Evolutionary conservation across 2,113 vertebrate species (phyloP).

Genomic region (Pollimyrus isidori): DNA sequence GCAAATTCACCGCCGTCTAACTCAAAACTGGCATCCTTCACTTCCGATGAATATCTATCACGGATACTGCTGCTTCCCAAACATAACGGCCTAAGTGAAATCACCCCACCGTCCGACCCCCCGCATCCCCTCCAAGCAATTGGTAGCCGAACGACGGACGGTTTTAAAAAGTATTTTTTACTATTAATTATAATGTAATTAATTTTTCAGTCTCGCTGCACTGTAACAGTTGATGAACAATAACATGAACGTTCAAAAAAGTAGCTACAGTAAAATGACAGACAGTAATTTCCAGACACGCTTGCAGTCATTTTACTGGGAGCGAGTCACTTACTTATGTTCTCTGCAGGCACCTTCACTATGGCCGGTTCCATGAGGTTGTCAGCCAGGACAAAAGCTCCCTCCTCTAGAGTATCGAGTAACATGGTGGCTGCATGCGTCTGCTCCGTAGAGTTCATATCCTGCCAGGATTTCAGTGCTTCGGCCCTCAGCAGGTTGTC

Average conservation of each 20-base stretch:
- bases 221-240: not conserved
- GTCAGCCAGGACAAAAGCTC: slow-evolving; percentile 94
- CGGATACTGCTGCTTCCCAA: not conserved
- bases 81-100: not conserved
- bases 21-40: slow-evolving; percentile 12
- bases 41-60: slow-evolving; percentile 17
- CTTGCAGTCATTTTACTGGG: slow-evolving; percentile 19
- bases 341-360: slow-evolving; percentile 93
- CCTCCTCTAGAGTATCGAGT: slow-evolving; percentile 93
- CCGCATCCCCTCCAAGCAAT: not conserved
- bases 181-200: not conserved
- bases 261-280: not conserved
- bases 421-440: slow-evolving; percentile 96
- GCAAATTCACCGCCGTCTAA: slow-evolving; percentile 29
- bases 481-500: slow-evolving; percentile 94
- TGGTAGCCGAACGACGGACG: not conserved
- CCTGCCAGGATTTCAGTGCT: slow-evolving; percentile 91
- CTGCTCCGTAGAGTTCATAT: slow-evolving; percentile 97
- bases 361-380: slow-evolving; percentile 93
- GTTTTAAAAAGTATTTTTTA: not conserved
- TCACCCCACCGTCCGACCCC: not conserved
- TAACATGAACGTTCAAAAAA: not conserved
- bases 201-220: not conserved
- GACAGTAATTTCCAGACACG: not conserved
- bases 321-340: slow-evolving; percentile 78